Evolutionary conservation across 2,888 invertebrate genomes (phyloP).

Genomic region (Myathropa florea): DNA sequence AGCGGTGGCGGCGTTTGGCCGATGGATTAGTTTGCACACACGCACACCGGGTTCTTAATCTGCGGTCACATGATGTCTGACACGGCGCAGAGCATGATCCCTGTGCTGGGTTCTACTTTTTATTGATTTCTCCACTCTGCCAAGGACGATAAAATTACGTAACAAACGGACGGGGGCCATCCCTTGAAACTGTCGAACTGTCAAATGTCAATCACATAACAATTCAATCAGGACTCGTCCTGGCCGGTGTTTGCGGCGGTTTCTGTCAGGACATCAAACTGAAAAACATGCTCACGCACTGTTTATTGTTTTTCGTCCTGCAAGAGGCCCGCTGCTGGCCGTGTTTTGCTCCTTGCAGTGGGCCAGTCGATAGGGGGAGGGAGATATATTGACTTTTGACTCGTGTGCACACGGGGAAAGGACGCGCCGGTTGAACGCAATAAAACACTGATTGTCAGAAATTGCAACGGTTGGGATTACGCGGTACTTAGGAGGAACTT

Average conservation of each 20-base stretch:
- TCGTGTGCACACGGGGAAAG: conserved; percentile 34
- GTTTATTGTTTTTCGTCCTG: neutral
- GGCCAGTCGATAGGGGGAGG: neutral
- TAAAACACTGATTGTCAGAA: conserved; percentile 57
- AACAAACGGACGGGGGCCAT: conserved; percentile 29
- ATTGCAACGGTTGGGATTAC: conserved; percentile 47
- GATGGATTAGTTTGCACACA: conserved; percentile 15
- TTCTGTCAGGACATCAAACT: neutral
- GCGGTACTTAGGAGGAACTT: conserved; percentile 20
- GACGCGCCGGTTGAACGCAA: conserved; percentile 7
- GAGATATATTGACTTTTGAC: conserved; percentile 61
- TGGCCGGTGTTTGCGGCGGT: neutral
- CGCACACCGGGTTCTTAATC: conserved; percentile 37
- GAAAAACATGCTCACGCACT: neutral
- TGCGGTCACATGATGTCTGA: conserved; percentile 47
- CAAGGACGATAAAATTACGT: conserved; percentile 53
- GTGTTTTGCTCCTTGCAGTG: neutral
- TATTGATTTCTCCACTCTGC: conserved; percentile 35
- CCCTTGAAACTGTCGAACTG: conserved; percentile 60
- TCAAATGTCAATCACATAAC: conserved; percentile 67
- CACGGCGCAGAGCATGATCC: conserved; percentile 30
- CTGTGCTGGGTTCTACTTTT: conserved; percentile 8
- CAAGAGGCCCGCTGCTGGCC: neutral
- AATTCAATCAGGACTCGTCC: conserved; percentile 50
- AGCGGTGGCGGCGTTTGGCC: neutral